A percentile compares a stretch with the other conserved stretches of the same genome.
Conservation (phyloP, 2,113 vertebrate species). For the Theristicus caerulescens region DNA sequence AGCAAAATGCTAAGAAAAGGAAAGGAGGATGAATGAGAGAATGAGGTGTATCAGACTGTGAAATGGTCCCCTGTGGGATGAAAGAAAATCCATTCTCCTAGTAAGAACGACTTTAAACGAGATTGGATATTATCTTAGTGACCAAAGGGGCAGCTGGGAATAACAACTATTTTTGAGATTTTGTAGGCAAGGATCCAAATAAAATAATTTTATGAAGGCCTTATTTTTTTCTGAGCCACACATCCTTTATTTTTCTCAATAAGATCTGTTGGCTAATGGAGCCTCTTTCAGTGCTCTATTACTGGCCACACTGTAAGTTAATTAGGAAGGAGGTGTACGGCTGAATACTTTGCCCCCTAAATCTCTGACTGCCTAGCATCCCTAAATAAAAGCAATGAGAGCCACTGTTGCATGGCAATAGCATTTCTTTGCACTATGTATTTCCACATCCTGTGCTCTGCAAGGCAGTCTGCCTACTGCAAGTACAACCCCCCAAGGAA, state of each 20-base stretch:
- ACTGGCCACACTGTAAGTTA: background rate
- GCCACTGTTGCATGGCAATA: background rate
- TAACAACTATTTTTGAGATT: slow-evolving; percentile 6
- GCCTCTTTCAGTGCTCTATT: background rate
- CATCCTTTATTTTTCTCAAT: background rate
- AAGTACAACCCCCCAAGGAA: background rate
- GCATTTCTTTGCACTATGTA: background rate
- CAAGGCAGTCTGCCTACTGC: background rate
- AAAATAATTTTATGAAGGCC: background rate
- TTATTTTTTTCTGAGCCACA: background rate
- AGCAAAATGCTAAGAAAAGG: background rate
- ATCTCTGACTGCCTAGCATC: background rate
- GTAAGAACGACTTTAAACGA: background rate
- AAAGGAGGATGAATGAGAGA: background rate
- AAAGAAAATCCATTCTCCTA: background rate
- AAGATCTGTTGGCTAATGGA: background rate
- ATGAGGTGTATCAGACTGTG: slow-evolving; percentile 12
- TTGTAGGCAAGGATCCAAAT: background rate
- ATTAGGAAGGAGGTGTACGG: background rate
- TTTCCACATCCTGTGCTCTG: background rate
- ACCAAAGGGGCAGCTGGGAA: background rate
- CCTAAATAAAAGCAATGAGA: background rate
- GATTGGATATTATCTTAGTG: background rate
- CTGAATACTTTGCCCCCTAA: background rate
- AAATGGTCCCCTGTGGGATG: background rate